Evolutionary conservation across 1,140 invertebrate species (phyloP).

Genomic region (Zelostemma sp.): DNA sequence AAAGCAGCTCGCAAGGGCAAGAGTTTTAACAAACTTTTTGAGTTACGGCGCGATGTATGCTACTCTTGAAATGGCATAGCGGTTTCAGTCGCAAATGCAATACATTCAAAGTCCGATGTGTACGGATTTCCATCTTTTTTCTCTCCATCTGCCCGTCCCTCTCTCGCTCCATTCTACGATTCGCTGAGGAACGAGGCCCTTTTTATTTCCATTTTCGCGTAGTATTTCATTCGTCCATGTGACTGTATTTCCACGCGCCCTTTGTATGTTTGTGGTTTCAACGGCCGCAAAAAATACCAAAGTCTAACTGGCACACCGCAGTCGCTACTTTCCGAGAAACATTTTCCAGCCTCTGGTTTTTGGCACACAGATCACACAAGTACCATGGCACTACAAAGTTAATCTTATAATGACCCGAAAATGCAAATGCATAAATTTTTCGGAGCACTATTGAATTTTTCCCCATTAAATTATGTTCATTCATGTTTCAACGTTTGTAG

Average conservation of each 20-base stretch:
- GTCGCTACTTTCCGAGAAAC: constrained; percentile 26
- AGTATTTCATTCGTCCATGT: constrained; percentile 29
- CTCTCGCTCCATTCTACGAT: not conserved
- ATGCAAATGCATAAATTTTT: no score
- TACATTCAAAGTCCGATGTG: constrained; percentile 18
- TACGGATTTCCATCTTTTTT: constrained; percentile 25
- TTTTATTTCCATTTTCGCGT: constrained; percentile 1
- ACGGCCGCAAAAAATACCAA: constrained; percentile 56
- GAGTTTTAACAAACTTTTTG: constrained; percentile 12
- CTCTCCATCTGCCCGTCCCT: not conserved
- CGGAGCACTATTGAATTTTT: no score
- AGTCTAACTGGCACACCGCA: constrained; percentile 22
- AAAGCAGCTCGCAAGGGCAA: constrained; percentile 10
- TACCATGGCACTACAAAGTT: constrained; percentile 19
- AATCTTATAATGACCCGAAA: constrained; percentile 38
- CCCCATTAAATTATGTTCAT: no score
- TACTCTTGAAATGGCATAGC: constrained; percentile 1
- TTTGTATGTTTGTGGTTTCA: constrained; percentile 60
- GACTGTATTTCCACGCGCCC: constrained; percentile 29
- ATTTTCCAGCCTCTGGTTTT: constrained; percentile 35
- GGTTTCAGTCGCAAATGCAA: not conserved
- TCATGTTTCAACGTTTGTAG: no score
- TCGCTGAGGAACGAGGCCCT: not conserved
- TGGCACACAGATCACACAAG: constrained; percentile 29
- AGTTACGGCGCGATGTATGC: constrained; percentile 11